These are phyloP conservation scores for Corvus cornix DNA, from an alignment of 2,113 vertebrate species.

Conservation along the genomic window DNA sequence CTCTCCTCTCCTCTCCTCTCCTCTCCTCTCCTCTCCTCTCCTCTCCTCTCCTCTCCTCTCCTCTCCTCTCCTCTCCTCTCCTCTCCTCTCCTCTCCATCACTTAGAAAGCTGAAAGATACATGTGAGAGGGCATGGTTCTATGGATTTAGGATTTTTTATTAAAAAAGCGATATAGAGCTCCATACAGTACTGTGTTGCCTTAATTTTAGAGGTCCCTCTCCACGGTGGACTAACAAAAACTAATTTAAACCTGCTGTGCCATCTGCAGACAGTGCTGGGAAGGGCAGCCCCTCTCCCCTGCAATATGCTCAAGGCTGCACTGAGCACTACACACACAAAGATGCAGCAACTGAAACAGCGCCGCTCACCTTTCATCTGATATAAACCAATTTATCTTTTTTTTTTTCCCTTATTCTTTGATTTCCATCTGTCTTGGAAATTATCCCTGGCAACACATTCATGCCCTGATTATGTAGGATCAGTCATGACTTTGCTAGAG, in stretches of 20 bases:
- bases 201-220: background rate
- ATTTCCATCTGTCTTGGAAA: background rate
- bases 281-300: background rate
- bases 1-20: too few relatives aligned
- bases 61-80: background rate
- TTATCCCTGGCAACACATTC: background rate
- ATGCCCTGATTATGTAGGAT: background rate
- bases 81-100: too few relatives aligned
- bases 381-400: background rate
- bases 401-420: background rate
- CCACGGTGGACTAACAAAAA: background rate
- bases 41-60: background rate
- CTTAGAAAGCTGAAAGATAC: background rate
- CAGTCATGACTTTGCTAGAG: background rate
- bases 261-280: slow-evolving; percentile 9
- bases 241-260: background rate
- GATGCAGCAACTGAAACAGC: background rate
- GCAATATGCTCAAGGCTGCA: background rate
- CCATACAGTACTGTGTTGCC: background rate
- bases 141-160: background rate
- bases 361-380: background rate
- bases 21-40: too few relatives aligned
- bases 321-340: rapidly evolving
- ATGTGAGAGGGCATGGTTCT: background rate
- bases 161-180: background rate